Conservation (phyloP, 2,888 invertebrate species). For the Unio pictorum region DNA sequence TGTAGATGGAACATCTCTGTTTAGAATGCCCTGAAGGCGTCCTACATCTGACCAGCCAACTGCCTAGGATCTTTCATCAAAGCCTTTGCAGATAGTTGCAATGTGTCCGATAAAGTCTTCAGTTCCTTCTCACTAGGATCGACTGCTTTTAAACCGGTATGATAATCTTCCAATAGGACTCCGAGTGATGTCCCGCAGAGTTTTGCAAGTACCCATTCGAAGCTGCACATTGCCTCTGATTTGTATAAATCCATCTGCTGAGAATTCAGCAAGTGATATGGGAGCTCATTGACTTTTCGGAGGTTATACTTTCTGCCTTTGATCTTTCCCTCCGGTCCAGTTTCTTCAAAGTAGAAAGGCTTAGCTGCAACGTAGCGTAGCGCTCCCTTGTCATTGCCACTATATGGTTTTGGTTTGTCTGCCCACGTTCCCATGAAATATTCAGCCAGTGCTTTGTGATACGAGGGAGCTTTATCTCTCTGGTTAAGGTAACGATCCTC, state of each 20-base stretch:
- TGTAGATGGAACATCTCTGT: constrained; percentile 58
- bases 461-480: constrained; percentile 66
- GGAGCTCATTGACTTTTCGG: constrained; percentile 86
- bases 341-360: constrained; percentile 50
- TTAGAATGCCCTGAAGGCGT: constrained; percentile 68
- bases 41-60: constrained; percentile 81
- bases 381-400: constrained; percentile 50
- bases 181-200: constrained; percentile 84
- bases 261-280: constrained; percentile 81
- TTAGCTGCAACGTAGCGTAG: constrained; percentile 52
- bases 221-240: constrained; percentile 81
- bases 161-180: constrained; percentile 84
- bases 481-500: constrained; percentile 76
- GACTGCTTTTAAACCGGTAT: constrained; percentile 70
- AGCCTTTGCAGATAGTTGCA: constrained; percentile 82
- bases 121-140: constrained; percentile 64
- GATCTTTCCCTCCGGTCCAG: constrained; percentile 33
- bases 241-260: constrained; percentile 74
- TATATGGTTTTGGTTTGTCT: constrained; percentile 53
- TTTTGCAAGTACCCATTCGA: constrained; percentile 86
- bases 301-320: constrained; percentile 77
- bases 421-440: constrained; percentile 67
- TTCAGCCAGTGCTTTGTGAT: constrained; percentile 67
- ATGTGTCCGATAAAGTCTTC: constrained; percentile 78
- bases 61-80: constrained; percentile 87